These are phyloP conservation scores for Megaceryle alcyon DNA, from an alignment of 2,797 vertebrate species.

Conservation along the genomic window DNA sequence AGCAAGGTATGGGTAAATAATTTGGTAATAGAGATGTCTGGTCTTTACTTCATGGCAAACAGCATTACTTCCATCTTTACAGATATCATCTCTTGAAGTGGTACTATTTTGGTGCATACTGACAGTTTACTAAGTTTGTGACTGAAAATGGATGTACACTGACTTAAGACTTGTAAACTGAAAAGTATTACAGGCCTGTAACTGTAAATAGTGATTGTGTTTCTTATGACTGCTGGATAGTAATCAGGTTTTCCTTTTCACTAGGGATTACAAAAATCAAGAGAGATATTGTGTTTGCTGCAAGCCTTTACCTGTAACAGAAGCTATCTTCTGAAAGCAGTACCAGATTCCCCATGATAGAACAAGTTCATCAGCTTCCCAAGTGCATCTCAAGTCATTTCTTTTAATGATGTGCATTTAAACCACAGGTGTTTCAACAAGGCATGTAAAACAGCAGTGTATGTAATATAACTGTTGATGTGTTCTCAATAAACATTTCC, in stretches of 20 bases:
- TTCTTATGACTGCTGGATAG: not conserved
- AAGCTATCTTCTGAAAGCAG: not conserved
- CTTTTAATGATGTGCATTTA: constrained; percentile 74
- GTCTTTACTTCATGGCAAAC: not conserved
- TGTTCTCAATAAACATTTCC: constrained; percentile 87
- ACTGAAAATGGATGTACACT: not conserved
- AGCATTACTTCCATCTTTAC: not conserved
- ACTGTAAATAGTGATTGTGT: not conserved
- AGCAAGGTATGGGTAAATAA: not conserved
- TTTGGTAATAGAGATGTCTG: not conserved
- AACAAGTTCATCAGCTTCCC: constrained; percentile 2
- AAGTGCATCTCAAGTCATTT: constrained; percentile 31
- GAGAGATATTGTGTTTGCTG: constrained; percentile 98
- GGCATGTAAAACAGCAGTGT: constrained; percentile 79
- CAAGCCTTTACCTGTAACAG: constrained; percentile 93
- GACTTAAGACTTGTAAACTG: not conserved
- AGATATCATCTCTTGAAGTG: not conserved
- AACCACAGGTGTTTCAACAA: constrained; percentile 76
- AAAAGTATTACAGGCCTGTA: not conserved
- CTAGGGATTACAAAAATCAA: constrained; percentile 98
- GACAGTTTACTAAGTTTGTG: not conserved
- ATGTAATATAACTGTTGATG: constrained; percentile 87
- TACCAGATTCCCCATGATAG: not conserved
- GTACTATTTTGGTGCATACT: not conserved
- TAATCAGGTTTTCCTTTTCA: not conserved